A percentile compares a stretch with the other conserved stretches of the same genome.
Conservation (phyloP, 2,797 vertebrate genomes). For the Melanogrammus aeglefinus region DNA sequence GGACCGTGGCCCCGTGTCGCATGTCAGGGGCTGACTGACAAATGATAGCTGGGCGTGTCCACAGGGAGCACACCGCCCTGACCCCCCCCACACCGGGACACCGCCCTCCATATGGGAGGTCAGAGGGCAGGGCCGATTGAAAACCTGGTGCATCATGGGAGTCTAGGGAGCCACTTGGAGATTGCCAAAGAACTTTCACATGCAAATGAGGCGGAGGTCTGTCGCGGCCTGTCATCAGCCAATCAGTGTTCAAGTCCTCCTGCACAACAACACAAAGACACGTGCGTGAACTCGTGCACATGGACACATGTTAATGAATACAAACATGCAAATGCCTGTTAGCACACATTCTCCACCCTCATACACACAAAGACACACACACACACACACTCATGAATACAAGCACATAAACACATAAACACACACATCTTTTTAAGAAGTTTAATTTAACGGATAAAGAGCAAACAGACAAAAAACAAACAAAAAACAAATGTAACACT, state of each 20-base stretch:
- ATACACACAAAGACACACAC: no score
- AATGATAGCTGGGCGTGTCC: slow-evolving; percentile 48
- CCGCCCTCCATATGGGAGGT: slow-evolving; percentile 19
- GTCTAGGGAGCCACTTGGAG: slow-evolving; percentile 9
- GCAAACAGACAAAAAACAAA: no score
- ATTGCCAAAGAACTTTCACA: slow-evolving; percentile 38
- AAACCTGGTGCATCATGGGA: slow-evolving; percentile 16
- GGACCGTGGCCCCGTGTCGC: slow-evolving; percentile 3
- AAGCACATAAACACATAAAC: no score
- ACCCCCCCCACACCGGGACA: slow-evolving; percentile 41
- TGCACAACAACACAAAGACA: neutral
- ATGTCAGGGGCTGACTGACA: slow-evolving; percentile 44
- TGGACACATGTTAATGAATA: no score
- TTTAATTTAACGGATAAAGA: no score
- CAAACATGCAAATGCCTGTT: no score
- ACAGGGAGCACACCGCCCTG: neutral
- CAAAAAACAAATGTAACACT: no score
- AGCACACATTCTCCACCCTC: no score
- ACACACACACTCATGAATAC: no score
- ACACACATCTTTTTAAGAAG: no score
- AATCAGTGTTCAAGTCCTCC: slow-evolving; percentile 16
- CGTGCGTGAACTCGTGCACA: no score
- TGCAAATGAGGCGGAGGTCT: slow-evolving; percentile 36
- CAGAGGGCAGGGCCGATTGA: slow-evolving; percentile 35
- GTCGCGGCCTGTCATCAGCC: no score